Base-by-base conservation (phyloP, 2,797 vertebrate species). In the Columba guinea region DNA sequence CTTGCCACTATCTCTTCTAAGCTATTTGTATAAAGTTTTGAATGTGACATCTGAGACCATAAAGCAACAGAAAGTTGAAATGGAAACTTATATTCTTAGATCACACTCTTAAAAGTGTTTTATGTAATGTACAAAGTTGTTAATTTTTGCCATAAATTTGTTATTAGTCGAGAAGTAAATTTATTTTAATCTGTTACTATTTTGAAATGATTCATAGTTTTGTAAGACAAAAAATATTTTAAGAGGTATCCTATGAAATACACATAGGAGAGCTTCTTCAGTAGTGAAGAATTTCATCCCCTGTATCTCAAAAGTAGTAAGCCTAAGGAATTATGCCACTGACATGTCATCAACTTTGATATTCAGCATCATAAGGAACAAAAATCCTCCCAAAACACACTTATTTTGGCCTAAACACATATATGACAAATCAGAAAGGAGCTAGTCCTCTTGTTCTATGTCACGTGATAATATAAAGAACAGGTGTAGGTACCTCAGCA, bases 1-100 rank as follows among this genome's bases (percentile, higher is more conserved):
- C 78, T 94, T 84, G 52, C 76, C 82, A 84, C 92, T 85, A 93
- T 92, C 88, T 92, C 91, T 86, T 95, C 86, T 73, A 89, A 91
- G 71, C 69, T 84, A 46, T 92, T 95, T 86, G 81, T 89, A 24
- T 49, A 85, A 83, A 51, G 78, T 85, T 92, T 77, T 91, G 37
- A 79, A 41, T 16, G 37, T 81, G 76, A 79, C 91, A 94, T 83
- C 76, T 58, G 32, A 86, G 56, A 68, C 59, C 63, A 44, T 1
- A 6, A 69, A 83, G 58, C 8, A 92, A 51, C 51, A 68, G 92
- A 35, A 70, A 64, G 67, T 5, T 79, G 56, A 91, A 80, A 70
- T 7, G 19, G 32, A 82, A 94, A 91, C 55, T 76, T 55, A 34
- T 2, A 58, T 71, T 81, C 83, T 73, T 59, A 62, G 64, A 75